Base-by-base conservation (phyloP, 2,113 vertebrate genomes). In the Lagopus leucura region DNA sequence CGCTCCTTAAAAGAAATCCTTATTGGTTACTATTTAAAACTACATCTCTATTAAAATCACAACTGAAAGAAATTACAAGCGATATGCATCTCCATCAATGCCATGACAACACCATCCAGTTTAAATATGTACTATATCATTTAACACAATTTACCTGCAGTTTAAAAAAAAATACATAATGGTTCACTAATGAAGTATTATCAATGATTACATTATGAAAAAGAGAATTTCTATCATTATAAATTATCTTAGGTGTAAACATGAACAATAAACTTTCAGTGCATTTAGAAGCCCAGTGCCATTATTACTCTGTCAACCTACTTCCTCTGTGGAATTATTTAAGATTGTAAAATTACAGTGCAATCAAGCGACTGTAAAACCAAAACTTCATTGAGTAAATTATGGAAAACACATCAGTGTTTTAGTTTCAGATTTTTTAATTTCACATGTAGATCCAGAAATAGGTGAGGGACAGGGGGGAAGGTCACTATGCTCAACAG, bases 11-110 rank as follows among this genome's bases (percentile, higher is more conserved):
- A 76, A 97, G 79, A 96, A 96, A 96, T 86, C 93, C 95, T 96
- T 94, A 93, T 66, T 84, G 91, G 96, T 87, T 97, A 96, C 97
- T 98, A 97, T 97, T 97, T 97, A 97, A 97, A 97, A 96, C 92
- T 70, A 50, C 91, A 87, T 72, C 91, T 95, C 97, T 92, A 96
- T 97, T 97, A 97, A 97, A 97, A 95, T 87, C 93, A 88, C 86
- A 70, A 82, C 93, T 94, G 94, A 90, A 96, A 96, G 90, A 95
- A 95, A 97, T 96, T 87, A 92, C 76, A 88, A 90, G 84, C 34
- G 10, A 86, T 94, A 79, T 13, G 20, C 40, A 67, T 63, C 54
- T 30, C 32, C 75, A 86, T 67, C 55, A 93, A 43, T 60, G 38
- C 75, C 85, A 88, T 64, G 78, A 91, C 72, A 93, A 86, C 52